Base-by-base conservation (phyloP, 2,888 invertebrate species). In the Cylindroiulus punctatus region DNA sequence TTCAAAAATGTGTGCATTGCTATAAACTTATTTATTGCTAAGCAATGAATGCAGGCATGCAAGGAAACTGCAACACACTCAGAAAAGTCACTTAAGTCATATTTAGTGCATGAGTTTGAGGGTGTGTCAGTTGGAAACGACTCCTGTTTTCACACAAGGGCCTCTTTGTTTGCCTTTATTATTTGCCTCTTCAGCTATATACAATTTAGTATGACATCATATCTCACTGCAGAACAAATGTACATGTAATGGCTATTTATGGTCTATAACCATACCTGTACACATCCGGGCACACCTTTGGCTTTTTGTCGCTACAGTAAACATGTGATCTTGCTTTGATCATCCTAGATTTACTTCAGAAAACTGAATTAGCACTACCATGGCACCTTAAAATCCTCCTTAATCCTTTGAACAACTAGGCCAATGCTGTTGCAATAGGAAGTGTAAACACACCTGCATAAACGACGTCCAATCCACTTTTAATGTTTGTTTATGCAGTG, bases 141-240 rank as follows among this genome's bases (percentile, higher is more conserved):
- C 52, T 57, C 52, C 52, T 57, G n/a, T 57, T 57, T 57, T 57
- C 52, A 19, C 19, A 57, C 52, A 57, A 57, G 52, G 52, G n/a
- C n/a, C 17, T n/a, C 52, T 57, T 57, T 44, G 17, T 44, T 14
- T 44, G 12, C 44, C 44, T 44, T 44, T 44, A 10, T 44, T 44
- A 44, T 10, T 44, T 44, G 1, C 14, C 44, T 44, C 44, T 44
- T 14, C n/a, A n/a, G 22, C n/a, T 22, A 10, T 22, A n/a, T n/a
- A n/a, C n/a, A n/a, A n/a, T n/a, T n/a, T n/a, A 36, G 22, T 65
- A 22, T 65, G 65, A 65, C 65, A 65, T 65, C 65, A 65, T 65
- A 22, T 65, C 22, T 65, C 8, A 0, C 65, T 22, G 8, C 3
- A 8, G 26, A 26, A 57, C n/a, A n/a, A n/a, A n/a, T n/a, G n/a